phyloP scores from a whole-genome alignment of 2,797 vertebrate species.

The Ctenosaura bakeri region DNA sequence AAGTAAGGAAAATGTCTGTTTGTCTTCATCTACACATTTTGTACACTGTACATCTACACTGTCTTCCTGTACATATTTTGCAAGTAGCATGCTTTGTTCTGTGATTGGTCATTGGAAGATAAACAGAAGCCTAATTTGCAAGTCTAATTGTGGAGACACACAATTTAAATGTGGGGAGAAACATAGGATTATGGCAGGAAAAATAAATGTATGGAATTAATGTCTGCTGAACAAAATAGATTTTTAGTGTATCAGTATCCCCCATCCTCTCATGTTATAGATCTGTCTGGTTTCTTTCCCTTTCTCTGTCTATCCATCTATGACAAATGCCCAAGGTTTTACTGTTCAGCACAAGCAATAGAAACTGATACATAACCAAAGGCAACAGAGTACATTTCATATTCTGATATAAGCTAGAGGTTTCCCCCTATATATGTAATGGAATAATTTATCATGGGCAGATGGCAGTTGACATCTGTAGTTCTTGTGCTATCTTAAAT shows the following conservation, averaged over 20 bases:
- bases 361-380: conserved; percentile 7
- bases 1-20: too few species aligned
- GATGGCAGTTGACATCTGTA: conserved; percentile 48
- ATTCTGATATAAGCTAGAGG: conserved; percentile 8
- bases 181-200: too few species aligned
- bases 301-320: not conserved
- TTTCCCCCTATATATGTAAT: conserved; percentile 14
- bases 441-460: conserved; percentile 32
- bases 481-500: conserved; percentile 36
- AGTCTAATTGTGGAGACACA: too few species aligned
- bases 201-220: too few species aligned
- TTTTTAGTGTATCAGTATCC: not conserved
- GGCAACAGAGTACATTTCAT: conserved; percentile 15
- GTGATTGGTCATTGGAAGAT: too few species aligned
- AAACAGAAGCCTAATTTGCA: too few species aligned
- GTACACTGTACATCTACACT: too few species aligned
- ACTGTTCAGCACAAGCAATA: not conserved
- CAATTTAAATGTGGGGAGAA: too few species aligned
- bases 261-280: not conserved
- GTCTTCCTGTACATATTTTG: too few species aligned
- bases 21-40: too few species aligned
- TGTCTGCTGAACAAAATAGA: too few species aligned
- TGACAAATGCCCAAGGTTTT: not conserved
- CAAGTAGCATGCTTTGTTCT: too few species aligned
- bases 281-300: not conserved